Evolutionary conservation across 2,113 vertebrate genomes (phyloP).

Genomic region (Bujurquina vittata): DNA sequence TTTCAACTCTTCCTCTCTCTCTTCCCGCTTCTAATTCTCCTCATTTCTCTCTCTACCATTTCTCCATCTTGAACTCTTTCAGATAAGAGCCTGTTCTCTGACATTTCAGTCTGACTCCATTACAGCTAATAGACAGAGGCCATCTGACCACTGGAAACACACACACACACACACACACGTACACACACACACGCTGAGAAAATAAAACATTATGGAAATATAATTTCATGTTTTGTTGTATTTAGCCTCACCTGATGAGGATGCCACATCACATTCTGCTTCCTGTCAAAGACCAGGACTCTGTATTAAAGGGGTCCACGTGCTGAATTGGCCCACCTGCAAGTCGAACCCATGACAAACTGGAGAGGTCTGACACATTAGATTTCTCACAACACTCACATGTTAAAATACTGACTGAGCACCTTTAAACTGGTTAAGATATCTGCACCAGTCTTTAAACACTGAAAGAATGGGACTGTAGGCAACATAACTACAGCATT

Average conservation of each 20-base stretch:
- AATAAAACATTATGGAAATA: background rate
- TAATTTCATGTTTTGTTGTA: background rate
- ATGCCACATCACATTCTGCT: background rate
- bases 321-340: background rate
- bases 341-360: background rate
- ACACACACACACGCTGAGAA: background rate
- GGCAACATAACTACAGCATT: background rate
- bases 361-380: background rate
- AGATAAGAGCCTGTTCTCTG: constrained; percentile 59
- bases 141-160: constrained; percentile 34
- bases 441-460: background rate
- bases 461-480: background rate
- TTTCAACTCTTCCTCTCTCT: background rate
- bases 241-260: background rate
- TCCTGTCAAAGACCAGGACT: too few species aligned
- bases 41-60: background rate
- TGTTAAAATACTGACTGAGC: background rate
- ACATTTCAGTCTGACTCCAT: constrained; percentile 67
- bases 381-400: background rate
- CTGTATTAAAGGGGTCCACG: too few species aligned
- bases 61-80: constrained; percentile 12
- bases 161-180: constrained; percentile 27
- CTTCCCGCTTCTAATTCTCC: constrained; percentile 16
- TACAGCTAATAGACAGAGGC: constrained; percentile 66
- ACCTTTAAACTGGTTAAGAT: background rate